Evolutionary conservation across 2,888 invertebrate species (phyloP).

Genomic region (Tortricodes alternella): DNA sequence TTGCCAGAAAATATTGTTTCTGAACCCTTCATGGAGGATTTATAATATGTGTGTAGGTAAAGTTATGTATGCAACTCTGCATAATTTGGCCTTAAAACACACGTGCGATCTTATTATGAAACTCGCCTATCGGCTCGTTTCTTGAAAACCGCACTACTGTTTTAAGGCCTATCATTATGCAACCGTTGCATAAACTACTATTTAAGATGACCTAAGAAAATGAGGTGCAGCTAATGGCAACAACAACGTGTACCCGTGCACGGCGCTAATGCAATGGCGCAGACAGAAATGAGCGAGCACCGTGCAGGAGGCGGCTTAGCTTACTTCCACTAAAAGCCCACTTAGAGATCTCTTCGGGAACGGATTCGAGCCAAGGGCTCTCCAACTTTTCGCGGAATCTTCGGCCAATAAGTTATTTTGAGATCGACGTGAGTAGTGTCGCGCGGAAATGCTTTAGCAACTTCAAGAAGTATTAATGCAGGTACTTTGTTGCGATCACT

Average conservation of each 20-base stretch:
- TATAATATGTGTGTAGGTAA: no score
- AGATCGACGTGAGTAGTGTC: conserved; percentile 48
- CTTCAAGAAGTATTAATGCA: conserved; percentile 30
- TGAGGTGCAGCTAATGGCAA: conserved; percentile 5
- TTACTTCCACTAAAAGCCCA: conserved; percentile 80
- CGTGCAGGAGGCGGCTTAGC: conserved; percentile 77
- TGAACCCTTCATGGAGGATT: no score
- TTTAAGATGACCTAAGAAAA: not conserved
- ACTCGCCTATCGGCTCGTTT: no score
- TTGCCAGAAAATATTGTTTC: no score
- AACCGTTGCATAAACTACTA: not conserved
- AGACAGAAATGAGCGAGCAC: conserved; percentile 73
- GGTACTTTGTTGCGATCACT: conserved; percentile 4
- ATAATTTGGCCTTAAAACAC: no score
- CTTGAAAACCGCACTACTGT: no score
- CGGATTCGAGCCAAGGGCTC: conserved; percentile 74
- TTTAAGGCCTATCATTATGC: not conserved
- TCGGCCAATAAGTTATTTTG: conserved; percentile 70
- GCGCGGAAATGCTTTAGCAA: conserved; percentile 39
- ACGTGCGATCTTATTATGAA: no score
- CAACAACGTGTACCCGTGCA: conserved; percentile 7
- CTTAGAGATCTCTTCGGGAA: conserved; percentile 76
- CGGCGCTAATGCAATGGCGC: conserved; percentile 63
- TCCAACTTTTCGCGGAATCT: conserved; percentile 67
- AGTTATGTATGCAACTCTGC: no score